phyloP scores from a whole-genome alignment of 2,797 vertebrate species.

The Parambassis ranga region DNA sequence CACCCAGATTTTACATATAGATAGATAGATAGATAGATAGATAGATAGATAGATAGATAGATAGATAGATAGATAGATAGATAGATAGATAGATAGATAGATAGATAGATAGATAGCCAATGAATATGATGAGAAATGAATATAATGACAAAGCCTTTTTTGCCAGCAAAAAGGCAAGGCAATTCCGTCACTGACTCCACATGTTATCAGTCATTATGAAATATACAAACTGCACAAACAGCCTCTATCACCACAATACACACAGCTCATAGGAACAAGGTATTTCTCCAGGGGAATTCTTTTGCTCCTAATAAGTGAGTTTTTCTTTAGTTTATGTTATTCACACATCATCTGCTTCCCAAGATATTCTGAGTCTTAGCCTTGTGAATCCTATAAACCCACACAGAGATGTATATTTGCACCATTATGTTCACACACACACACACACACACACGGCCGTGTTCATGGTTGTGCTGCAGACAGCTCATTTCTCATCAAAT shows the following conservation, averaged over 20 bases:
- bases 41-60: too few species aligned
- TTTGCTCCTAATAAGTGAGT: constrained; percentile 1
- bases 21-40: too few species aligned
- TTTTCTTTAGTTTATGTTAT: constrained; percentile 39
- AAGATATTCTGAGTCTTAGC: constrained; percentile 8
- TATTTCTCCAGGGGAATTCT: constrained; percentile 28
- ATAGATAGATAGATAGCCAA: too few species aligned
- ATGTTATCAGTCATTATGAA: constrained; percentile 26
- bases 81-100: too few species aligned
- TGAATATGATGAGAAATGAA: too few species aligned
- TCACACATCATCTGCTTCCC: constrained; percentile 25
- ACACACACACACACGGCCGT: not conserved
- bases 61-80: too few species aligned
- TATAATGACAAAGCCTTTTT: not conserved
- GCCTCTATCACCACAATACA: not conserved
- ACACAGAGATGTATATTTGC: not conserved
- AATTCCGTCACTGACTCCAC: constrained; percentile 1
- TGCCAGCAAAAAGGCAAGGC: constrained; percentile 1
- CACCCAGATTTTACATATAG: not conserved
- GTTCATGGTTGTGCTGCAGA: constrained; percentile 3
- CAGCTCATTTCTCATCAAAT: constrained; percentile 41
- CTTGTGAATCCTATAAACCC: constrained; percentile 11
- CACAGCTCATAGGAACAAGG: constrained; percentile 6
- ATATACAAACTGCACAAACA: constrained; percentile 15
- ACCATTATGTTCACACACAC: not conserved